Evolutionary conservation across 2,797 vertebrate genomes (phyloP), one percentile per base, ranked within the genome.

Genomic region (Epinephelus coioides): DNA sequence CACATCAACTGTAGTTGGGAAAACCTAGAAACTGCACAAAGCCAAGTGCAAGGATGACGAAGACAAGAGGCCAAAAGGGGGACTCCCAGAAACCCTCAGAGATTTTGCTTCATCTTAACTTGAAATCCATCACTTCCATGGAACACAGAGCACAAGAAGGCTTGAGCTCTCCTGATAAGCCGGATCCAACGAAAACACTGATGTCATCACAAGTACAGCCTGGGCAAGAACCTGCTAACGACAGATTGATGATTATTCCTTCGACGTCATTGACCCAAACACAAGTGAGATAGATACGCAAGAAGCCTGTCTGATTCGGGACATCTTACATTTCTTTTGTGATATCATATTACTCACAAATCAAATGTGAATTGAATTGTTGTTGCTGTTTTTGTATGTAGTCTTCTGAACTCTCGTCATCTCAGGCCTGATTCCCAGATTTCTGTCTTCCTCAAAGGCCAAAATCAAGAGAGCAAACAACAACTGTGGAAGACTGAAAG

Each of bases 111-210:
- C 65, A 66, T 85, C 47, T 78, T 54, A 64, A 81, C 88, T 61
- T 50, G 49, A 84, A 89, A 92, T 91, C 88, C 79, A 89, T 93
- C 87, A 79, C 79, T 86, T 83, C 38, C 79, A 83, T 67, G 84
- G 69, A 88, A 78, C 84, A 75, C 55, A 74, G 80, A 75, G 72
- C 66, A 61, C 75, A 77, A 80, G 75, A 92, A 87, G 78, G 77
- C 83, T 47, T 1, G 6, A 73, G 72, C 59, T 63, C 53, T 63
- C 63, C 81, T 84, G 93, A 94, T 94, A 93, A 91, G 84, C 46
- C 10, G 43, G 34, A 67, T 87, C 93, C 93, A 94, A 94, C 59
- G 84, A 79, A 87, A 94, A 90, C 88, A 91, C 27, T 91, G 86
- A 93, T 86, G 85, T 88, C 86, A 91, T 89, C 69, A 84, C 79